phyloP scores from a whole-genome alignment of 2,113 vertebrate species.

The Lophotis ruficrista region DNA sequence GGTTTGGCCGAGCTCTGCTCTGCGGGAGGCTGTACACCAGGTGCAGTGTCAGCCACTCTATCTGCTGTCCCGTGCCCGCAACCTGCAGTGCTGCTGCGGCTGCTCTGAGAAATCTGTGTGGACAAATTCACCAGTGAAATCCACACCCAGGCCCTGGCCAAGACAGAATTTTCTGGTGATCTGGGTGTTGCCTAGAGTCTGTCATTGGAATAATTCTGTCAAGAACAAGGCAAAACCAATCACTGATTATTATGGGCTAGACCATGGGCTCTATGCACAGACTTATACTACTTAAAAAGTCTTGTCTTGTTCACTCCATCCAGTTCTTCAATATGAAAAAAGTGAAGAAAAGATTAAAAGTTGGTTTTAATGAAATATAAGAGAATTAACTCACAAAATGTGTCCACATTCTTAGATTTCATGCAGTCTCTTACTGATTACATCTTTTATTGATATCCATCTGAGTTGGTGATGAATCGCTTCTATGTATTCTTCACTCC shows the following conservation, averaged over 20 bases:
- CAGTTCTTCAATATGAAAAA: neutral
- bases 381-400: neutral
- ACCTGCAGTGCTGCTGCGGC: neutral
- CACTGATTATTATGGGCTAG: neutral
- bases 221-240: neutral
- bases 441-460: neutral
- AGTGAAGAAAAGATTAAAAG: neutral
- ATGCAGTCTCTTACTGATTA: neutral
- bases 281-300: neutral
- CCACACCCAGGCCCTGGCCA: neutral
- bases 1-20: neutral
- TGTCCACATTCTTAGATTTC: neutral
- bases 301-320: neutral
- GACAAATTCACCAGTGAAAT: neutral
- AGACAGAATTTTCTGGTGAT: neutral
- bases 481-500: neutral
- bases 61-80: neutral
- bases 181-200: neutral
- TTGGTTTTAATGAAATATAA: neutral
- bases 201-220: neutral
- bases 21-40: neutral
- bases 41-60: accelerated
- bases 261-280: neutral
- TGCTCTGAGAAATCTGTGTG: neutral
- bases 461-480: neutral